Base-by-base conservation (phyloP, 2,888 invertebrate genomes). In the Aphidoletes aphidimyza region DNA sequence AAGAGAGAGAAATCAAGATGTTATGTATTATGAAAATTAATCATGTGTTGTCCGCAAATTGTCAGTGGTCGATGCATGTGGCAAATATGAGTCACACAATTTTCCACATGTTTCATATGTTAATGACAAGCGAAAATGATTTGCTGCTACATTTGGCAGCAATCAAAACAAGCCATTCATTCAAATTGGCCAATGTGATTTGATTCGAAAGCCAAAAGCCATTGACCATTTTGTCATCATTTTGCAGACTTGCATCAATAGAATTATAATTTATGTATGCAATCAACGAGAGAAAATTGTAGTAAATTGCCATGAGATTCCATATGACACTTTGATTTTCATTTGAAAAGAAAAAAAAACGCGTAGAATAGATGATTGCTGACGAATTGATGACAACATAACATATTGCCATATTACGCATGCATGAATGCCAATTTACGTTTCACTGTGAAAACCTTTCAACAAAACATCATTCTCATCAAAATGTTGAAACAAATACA, bases 111-210 rank as follows among this genome's bases (percentile, higher is more conserved):
- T 30, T 69, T 69, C 34, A 69, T 30, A 19, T 69, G 69, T 30
- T n/a, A 69, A 69, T 69, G 69, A 69, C 69, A 34, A 30, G 42
- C n/a, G 69, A 34, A 69, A 69, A 69, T 69, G 69, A 69, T 69
- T 69, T 69, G 69, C 30, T 30, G 69, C 69, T 69, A 69, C 26
- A 69, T 69, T 69, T 69, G 69, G 11, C 69, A 69, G 34, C 69
- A 30, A 69, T 69, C 22, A 54, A 47, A 54, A 30, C 69, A 30
- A 30, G n/a, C 14, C 30, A 17, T 30, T 19, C 26, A 1, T 2
- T 69, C 34, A 6, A 42, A 42, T 42, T 47, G 17, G 30, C 6
- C 69, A 69, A 26, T 11, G 0, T 54, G 6, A 26, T 30, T 22
- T 54, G 54, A 3, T 0, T 22, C 54, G 22, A 54, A 54, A 22